phyloP scores from a whole-genome alignment of 2,797 vertebrate species.

The Lagodon rhomboides region DNA sequence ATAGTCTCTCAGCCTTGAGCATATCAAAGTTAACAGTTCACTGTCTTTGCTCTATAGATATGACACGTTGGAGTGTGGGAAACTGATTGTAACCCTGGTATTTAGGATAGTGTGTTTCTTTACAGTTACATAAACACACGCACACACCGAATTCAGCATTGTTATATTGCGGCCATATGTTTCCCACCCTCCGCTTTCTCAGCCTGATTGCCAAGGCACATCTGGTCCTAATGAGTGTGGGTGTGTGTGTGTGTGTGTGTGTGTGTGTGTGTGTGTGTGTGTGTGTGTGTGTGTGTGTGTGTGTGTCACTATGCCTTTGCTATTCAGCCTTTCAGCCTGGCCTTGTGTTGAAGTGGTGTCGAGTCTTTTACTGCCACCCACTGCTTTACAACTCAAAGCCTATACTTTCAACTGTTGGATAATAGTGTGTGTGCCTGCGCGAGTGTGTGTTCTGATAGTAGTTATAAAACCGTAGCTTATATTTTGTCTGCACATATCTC shows the following conservation, averaged over 20 bases:
- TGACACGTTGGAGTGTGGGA: slow-evolving; percentile 71
- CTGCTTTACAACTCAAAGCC: slow-evolving; percentile 69
- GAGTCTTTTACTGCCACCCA: slow-evolving; percentile 84
- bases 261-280: slow-evolving; percentile 24
- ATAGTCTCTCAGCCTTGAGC: slow-evolving; percentile 16
- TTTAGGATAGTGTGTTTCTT: slow-evolving; percentile 68
- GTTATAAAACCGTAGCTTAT: slow-evolving; percentile 69
- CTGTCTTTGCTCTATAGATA: slow-evolving; percentile 45
- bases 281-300: slow-evolving; percentile 29
- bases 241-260: slow-evolving; percentile 30
- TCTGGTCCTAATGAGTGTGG: slow-evolving; percentile 81
- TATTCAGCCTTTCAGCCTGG: slow-evolving; percentile 68
- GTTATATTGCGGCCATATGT: slow-evolving; percentile 81
- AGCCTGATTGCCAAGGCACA: slow-evolving; percentile 80
- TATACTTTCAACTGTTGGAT: slow-evolving; percentile 67
- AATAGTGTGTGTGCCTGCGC: slow-evolving; percentile 53
- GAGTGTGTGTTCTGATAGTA: slow-evolving; percentile 50
- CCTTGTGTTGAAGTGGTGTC: slow-evolving; percentile 81
- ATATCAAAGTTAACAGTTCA: slow-evolving; percentile 35
- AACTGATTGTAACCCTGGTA: slow-evolving; percentile 68
- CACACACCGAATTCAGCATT: slow-evolving; percentile 63
- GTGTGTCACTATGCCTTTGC: slow-evolving; percentile 41
- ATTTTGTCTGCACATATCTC: slow-evolving; percentile 77
- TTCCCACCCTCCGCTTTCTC: slow-evolving; percentile 80
- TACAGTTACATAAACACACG: slow-evolving; percentile 63